Evolutionary conservation across 2,888 invertebrate genomes (phyloP), one percentile per base, ranked within the genome.

Genomic region (Rhagium mordax): DNA sequence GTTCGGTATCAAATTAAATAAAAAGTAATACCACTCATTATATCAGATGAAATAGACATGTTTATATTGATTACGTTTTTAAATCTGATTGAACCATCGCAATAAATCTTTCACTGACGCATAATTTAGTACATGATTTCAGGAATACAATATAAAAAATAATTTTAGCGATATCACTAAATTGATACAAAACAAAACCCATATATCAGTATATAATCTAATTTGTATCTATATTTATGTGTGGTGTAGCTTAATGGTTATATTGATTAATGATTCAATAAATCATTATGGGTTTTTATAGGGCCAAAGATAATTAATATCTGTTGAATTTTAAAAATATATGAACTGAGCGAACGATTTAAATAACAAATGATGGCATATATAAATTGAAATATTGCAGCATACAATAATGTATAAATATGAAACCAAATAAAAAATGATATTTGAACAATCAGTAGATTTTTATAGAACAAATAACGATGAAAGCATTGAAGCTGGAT

Each of bases 191-290:
- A 62, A 62, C 21, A 47, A 62, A 62, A 18, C 24, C 15, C 20
- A 48, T 62, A 62, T 24, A 48, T 47, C 61, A 47, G 15, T 24
- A 20, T 20, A n/a, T 62, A 62, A 48, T 62, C 61, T 62, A 62
- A 62, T 62, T 62, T 62, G 21, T 62, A 62, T 62, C 48, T 62
- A 62, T 62, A 62, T 62, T 62, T 62, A 62, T 62, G 61, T 48
- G 20, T 48, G 48, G 21, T 47, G 20, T n/a, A 47, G 61, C 48
- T 62, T 62, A 62, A 62, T 62, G 47, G 48, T 24, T 21, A 16
- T 49, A 64, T 51, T 64, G 64, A 64, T 64, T 64, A 64, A 64
- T 64, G 64, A 64, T 51, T 51, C 64, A 29, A 64, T 64, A 64
- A 64, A 64, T 64, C 64, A 29, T 64, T 13, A 24, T 49, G 48